These are phyloP conservation scores for Enteromius argenteus DNA, from an alignment of 2,797 vertebrate species.

Conservation along the genomic window DNA sequence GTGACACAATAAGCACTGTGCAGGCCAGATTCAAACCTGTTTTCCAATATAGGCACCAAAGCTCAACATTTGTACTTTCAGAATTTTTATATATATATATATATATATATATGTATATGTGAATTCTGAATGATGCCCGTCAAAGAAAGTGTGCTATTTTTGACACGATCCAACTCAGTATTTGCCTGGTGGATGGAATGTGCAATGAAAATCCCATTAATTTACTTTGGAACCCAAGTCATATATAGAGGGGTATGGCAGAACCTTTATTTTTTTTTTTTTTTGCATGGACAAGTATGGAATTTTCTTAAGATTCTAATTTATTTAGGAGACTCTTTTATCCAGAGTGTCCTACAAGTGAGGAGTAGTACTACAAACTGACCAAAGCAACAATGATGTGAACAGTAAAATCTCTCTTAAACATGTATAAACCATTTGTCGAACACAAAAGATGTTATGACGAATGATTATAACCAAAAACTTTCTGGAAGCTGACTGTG, in stretches of 20 bases:
- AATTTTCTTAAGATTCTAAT: neutral
- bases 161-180: neutral
- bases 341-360: neutral
- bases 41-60: neutral
- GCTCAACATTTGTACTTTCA: neutral
- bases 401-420: neutral
- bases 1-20: neutral
- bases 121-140: no score
- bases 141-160: neutral
- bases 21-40: neutral
- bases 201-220: neutral
- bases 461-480: neutral
- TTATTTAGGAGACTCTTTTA: neutral
- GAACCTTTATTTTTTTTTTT: neutral
- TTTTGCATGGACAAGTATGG: neutral
- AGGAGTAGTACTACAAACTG: neutral
- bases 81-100: neutral
- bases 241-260: neutral
- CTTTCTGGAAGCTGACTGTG: neutral
- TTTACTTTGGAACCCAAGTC: neutral
- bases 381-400: neutral
- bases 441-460: neutral
- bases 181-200: neutral
- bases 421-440: neutral
- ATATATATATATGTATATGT: neutral